Percentiles rank a stretch among this genome's conserved stretches.
Evolutionary conservation across 1,140 invertebrate genomes (phyloP).

Genomic region (Arctopsyche grandis): DNA sequence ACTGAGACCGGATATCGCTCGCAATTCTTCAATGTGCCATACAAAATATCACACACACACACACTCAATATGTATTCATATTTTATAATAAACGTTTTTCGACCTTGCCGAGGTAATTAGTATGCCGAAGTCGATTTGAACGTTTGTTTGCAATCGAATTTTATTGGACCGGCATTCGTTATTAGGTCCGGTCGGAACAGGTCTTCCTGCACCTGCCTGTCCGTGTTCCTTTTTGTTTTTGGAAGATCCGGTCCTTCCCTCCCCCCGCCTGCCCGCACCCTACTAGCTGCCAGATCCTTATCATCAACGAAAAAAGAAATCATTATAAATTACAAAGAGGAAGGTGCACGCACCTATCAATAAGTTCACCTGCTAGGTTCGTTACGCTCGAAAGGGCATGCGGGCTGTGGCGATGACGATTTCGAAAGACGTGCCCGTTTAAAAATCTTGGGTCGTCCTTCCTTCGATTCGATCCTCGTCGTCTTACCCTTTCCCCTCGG

Average conservation of each 20-base stretch:
- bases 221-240: conserved; percentile 41
- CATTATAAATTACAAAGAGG: conserved; percentile 44
- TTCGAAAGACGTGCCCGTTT: conserved; percentile 1
- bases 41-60: too few relatives aligned
- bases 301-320: conserved; percentile 47
- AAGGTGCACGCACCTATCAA: conserved; percentile 58
- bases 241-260: conserved; percentile 51
- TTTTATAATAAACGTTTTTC: neutral
- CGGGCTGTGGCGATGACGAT: conserved; percentile 25
- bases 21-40: neutral
- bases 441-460: conserved; percentile 9
- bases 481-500: conserved; percentile 20
- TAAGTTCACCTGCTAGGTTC: conserved; percentile 65
- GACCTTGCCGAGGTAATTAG: neutral
- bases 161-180: neutral
- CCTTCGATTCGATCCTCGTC: neutral
- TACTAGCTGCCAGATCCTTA: conserved; percentile 58
- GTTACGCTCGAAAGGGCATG: conserved; percentile 66
- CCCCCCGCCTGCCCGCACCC: conserved; percentile 59
- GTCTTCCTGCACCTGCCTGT: conserved; percentile 48
- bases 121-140: conserved; percentile 8
- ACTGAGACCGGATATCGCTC: conserved; percentile 21
- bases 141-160: conserved; percentile 4
- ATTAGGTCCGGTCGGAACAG: conserved; percentile 39
- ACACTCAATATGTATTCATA: neutral